phyloP scores from a whole-genome alignment of 1,140 invertebrate genomes.

The Drosophila seguyi region DNA sequence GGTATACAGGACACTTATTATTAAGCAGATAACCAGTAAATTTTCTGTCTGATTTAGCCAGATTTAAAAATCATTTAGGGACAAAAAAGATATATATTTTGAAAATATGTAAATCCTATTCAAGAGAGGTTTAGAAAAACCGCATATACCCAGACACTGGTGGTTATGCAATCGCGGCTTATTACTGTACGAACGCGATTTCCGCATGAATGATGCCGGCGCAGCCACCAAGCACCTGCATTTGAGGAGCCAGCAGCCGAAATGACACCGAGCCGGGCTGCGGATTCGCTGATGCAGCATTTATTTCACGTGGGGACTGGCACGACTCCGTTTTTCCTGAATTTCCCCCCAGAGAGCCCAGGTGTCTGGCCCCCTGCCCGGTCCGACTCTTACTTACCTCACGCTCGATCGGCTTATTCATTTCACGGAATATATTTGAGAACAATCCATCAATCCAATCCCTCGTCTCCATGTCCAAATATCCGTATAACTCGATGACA shows the following conservation, averaged over 20 bases:
- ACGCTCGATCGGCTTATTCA: slow-evolving; percentile 91
- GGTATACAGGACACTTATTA: too few species aligned
- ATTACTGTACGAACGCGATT: slow-evolving; percentile 71
- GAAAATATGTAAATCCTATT: neutral
- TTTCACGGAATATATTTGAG: slow-evolving; percentile 95
- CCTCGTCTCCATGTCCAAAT: slow-evolving; percentile 92
- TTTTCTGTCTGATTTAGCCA: too few species aligned
- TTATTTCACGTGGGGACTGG: slow-evolving; percentile 59
- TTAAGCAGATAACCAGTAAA: too few species aligned
- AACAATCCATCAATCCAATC: slow-evolving; percentile 97
- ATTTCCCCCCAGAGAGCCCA: slow-evolving; percentile 10
- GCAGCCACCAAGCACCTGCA: slow-evolving; percentile 31
- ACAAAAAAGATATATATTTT: neutral
- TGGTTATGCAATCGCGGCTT: slow-evolving; percentile 69
- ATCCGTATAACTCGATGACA: slow-evolving; percentile 95
- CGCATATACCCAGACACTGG: neutral
- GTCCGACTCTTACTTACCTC: slow-evolving; percentile 69
- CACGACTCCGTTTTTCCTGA: slow-evolving; percentile 9
- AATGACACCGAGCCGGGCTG: slow-evolving; percentile 31
- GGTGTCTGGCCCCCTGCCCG: slow-evolving; percentile 12
- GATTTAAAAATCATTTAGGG: too few species aligned
- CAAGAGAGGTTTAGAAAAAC: neutral
- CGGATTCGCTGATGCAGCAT: slow-evolving; percentile 53
- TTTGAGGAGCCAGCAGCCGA: slow-evolving; percentile 31
- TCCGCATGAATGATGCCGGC: slow-evolving; percentile 66